A percentile compares a stretch with the other conserved stretches of the same genome.
Conservation (phyloP, 2,113 vertebrate genomes). For the Blennius ocellaris region DNA sequence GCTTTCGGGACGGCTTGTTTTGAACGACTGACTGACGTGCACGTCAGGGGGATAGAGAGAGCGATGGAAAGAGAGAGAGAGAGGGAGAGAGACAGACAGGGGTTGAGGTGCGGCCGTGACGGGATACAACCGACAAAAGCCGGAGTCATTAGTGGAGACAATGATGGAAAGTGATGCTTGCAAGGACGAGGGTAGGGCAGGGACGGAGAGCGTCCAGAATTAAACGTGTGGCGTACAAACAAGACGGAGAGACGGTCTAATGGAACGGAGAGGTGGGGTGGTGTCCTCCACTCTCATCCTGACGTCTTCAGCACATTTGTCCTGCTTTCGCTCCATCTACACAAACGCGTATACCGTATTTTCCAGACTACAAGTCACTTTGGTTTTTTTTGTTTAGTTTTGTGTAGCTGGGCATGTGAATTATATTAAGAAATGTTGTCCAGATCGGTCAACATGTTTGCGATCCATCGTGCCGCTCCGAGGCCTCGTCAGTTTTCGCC, state of each 20-base stretch:
- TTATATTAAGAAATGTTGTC: too few species aligned
- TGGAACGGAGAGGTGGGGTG: constrained; percentile 29
- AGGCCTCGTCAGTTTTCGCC: too few species aligned
- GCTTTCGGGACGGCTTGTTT: constrained; percentile 61
- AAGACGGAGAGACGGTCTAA: constrained; percentile 1
- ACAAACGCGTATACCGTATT: too few species aligned
- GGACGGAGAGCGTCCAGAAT: neutral
- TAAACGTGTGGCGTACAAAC: constrained; percentile 7
- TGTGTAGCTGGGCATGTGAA: too few species aligned
- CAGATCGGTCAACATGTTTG: too few species aligned
- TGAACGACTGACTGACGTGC: constrained; percentile 32
- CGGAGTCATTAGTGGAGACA: constrained; percentile 23
- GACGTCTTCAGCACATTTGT: too few species aligned
- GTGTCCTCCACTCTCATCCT: neutral
- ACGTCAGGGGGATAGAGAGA: constrained; percentile 37
- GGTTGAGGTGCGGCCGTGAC: neutral
- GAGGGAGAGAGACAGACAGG: constrained; percentile 1
- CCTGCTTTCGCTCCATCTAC: too few species aligned
- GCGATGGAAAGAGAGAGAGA: neutral
- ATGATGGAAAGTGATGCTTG: constrained; percentile 24
- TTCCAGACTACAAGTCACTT: too few species aligned
- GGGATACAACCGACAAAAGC: neutral
- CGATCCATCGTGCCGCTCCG: too few species aligned
- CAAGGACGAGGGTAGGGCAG: constrained; percentile 6
- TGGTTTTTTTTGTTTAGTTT: too few species aligned